phyloP scores from a whole-genome alignment of 2,113 vertebrate genomes.

The Rhynchomys soricoides region DNA sequence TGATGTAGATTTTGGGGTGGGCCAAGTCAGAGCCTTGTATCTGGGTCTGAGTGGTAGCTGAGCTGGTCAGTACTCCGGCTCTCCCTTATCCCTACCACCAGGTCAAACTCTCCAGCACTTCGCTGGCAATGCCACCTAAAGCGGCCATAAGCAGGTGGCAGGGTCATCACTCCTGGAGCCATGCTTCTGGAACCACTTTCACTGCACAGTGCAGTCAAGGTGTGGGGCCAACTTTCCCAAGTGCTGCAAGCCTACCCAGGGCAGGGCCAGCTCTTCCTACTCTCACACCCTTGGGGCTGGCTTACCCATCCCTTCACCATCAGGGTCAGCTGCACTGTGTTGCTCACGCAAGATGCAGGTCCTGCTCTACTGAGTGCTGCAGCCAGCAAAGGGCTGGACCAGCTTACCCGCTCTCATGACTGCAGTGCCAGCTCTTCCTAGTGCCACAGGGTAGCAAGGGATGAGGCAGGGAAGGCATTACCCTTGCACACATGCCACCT shows the following conservation, averaged over 20 bases:
- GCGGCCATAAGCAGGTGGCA: neutral
- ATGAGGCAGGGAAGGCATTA: neutral
- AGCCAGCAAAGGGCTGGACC: neutral
- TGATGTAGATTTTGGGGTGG: neutral
- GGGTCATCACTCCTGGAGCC: neutral
- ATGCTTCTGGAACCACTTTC: neutral
- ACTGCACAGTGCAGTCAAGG: neutral
- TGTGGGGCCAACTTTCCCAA: neutral
- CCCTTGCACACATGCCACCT: neutral
- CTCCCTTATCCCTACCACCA: neutral
- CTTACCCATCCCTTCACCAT: neutral
- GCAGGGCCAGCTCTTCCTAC: neutral
- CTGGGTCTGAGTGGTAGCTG: neutral
- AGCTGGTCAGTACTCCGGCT: neutral
- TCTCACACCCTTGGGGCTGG: neutral
- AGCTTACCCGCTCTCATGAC: too few relatives aligned
- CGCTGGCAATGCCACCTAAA: too few relatives aligned
- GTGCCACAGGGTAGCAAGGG: neutral
- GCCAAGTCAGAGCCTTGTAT: neutral
- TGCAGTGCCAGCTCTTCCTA: neutral
- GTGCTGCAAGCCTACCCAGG: neutral
- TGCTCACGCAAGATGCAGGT: neutral
- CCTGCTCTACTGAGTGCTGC: neutral
- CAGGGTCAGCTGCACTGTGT: neutral
- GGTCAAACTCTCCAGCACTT: neutral